A percentile compares a stretch with the other conserved stretches of the same genome.
Evolutionary conservation across 1,140 invertebrate genomes (phyloP).

Genomic region (Calliopsis andreniformis): DNA sequence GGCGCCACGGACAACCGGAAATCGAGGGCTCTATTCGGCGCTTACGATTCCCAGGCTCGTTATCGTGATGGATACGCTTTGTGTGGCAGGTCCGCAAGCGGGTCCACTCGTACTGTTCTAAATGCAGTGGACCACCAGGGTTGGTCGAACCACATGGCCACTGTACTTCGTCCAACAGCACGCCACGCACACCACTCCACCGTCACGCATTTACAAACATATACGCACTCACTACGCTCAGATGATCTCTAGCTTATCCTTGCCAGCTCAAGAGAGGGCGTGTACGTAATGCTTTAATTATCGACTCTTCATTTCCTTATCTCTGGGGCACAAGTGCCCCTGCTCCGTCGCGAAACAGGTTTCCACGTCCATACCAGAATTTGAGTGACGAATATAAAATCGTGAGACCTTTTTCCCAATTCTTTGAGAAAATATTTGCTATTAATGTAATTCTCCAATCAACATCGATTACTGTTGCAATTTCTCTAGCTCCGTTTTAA

Average conservation of each 20-base stretch:
- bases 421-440: too few relatives aligned
- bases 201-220: slow-evolving; percentile 11
- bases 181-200: not conserved
- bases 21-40: slow-evolving; percentile 54
- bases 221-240: not conserved
- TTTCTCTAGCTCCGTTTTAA: slow-evolving; percentile 19
- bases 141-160: slow-evolving; percentile 62
- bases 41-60: slow-evolving; percentile 69
- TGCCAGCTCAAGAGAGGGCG: slow-evolving; percentile 57
- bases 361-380: not conserved
- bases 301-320: slow-evolving; percentile 65
- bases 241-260: slow-evolving; percentile 42
- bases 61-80: slow-evolving; percentile 68
- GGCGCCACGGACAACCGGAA: slow-evolving; percentile 56
- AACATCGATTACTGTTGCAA: too few relatives aligned
- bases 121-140: slow-evolving; percentile 69
- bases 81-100: slow-evolving; percentile 55
- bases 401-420: too few relatives aligned
- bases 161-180: slow-evolving; percentile 53
- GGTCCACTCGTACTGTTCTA: slow-evolving; percentile 65
- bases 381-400: too few relatives aligned
- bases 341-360: slow-evolving; percentile 39
- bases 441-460: too few relatives aligned
- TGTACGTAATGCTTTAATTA: slow-evolving; percentile 64
- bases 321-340: slow-evolving; percentile 20